phyloP scores from a whole-genome alignment of 1,140 invertebrate species.

The Drosophila navojoa region DNA sequence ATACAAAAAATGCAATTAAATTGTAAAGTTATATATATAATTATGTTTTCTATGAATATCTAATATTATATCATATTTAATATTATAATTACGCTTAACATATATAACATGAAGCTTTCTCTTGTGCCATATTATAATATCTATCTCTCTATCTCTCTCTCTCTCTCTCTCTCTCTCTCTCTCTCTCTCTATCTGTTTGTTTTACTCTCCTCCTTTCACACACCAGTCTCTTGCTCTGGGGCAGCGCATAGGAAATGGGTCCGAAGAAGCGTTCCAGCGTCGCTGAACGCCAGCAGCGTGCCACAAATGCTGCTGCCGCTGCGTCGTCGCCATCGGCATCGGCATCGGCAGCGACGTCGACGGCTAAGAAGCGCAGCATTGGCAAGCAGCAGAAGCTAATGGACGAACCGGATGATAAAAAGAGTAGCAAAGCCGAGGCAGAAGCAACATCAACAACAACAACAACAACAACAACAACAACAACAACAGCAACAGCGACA shows the following conservation, averaged over 20 bases:
- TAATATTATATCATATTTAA: no score
- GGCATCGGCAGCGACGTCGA: slow-evolving; percentile 21
- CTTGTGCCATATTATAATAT: no score
- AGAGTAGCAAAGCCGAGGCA: slow-evolving; percentile 42
- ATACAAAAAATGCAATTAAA: no score
- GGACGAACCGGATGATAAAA: slow-evolving; percentile 62
- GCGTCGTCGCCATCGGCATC: slow-evolving; percentile 32
- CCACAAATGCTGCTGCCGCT: slow-evolving; percentile 44
- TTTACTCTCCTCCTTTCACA: slow-evolving; percentile 3
- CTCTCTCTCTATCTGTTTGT: slow-evolving; percentile 9
- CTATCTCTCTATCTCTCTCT: no score
- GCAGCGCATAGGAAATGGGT: slow-evolving; percentile 62
- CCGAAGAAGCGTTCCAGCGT: slow-evolving; percentile 75
- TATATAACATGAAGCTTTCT: no score
- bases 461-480: slow-evolving; percentile 3
- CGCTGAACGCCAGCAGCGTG: slow-evolving; percentile 70
- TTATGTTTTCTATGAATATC: no score
- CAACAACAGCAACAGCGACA: slow-evolving; percentile 1
- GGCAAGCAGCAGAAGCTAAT: slow-evolving; percentile 56
- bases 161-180: not conserved
- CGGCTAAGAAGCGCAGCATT: slow-evolving; percentile 49
- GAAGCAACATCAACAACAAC: slow-evolving; percentile 3
- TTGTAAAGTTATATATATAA: no score
- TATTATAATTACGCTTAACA: no score
- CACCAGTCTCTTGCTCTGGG: slow-evolving; percentile 21